phyloP scores from a whole-genome alignment of 2,797 vertebrate genomes.

The Leucoraja ocellata region DNA sequence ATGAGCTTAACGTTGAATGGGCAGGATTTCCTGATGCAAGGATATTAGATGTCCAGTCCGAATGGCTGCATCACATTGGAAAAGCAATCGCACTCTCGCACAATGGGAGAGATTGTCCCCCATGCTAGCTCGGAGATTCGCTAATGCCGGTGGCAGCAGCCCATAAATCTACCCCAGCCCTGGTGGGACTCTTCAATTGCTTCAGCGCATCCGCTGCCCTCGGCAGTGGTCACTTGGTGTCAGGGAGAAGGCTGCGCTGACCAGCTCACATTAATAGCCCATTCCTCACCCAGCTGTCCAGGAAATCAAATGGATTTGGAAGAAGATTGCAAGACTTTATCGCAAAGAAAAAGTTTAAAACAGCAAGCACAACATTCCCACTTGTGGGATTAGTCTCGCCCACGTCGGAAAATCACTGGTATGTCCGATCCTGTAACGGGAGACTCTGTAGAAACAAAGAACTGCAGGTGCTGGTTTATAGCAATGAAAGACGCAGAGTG shows the following conservation, averaged over 20 bases:
- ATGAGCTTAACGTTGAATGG: background rate
- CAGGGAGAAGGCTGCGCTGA: too few species aligned
- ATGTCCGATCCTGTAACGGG: background rate
- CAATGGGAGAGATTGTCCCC: background rate
- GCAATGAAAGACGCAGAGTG: too few species aligned
- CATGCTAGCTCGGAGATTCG: background rate
- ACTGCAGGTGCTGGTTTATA: too few species aligned
- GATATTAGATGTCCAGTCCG: background rate
- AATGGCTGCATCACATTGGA: background rate
- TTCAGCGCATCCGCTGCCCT: background rate
- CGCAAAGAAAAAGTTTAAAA: background rate
- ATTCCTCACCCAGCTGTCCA: background rate
- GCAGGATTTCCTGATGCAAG: background rate
- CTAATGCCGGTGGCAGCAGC: background rate
- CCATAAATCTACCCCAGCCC: slow-evolving; percentile 8
- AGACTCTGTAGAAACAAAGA: background rate
- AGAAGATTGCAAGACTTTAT: background rate
- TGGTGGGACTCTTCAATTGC: background rate
- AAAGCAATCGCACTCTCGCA: background rate
- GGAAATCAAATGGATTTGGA: background rate
- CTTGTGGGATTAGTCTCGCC: background rate
- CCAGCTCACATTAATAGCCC: background rate
- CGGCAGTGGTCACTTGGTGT: background rate
- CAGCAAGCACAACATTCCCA: background rate
- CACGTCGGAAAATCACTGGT: background rate